Base-by-base conservation (phyloP, 2,888 invertebrate species). In the Lithosia quadra region DNA sequence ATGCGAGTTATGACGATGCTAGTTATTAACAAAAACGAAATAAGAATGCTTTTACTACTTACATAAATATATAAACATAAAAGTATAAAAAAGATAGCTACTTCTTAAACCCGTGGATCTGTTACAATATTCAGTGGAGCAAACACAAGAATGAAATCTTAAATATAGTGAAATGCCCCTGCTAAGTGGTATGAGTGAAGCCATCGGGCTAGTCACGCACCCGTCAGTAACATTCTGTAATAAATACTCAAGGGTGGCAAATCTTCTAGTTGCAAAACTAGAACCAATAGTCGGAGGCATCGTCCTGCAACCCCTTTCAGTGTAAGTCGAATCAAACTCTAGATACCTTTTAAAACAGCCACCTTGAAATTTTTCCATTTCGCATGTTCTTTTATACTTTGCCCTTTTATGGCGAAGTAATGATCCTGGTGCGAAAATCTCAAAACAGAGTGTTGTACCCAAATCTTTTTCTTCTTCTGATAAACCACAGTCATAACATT, bases 61-160 rank as follows among this genome's bases (percentile, higher is more conserved):
- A 62, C 4, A 33, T n/a, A n/a, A 43, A 49, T 28, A 62, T n/a
- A 49, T 62, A 43, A 49, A 0, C 2, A 62, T 49, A 28, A 62
- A 62, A n/a, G 43, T 21, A 49, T 28, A 62, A n/a, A 49, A 62
- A 33, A 62, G 7, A 53, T 15, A 18, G 18, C 33, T 62, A 64
- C 22, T 22, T 59, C 34, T 28, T 69, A 70, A 49, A 22, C n/a
- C 65, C 33, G 61, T 66, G 22, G 83, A 72, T 63, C 65, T 43
- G 75, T 91, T 92, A 71, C 91, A 91, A 49, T 83, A 88, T 39
- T 43, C 79, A 15, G 71, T 72, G 2, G 70, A 68, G 63, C 91
- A 91, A 15, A 91, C 89, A 71, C 92, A 92, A 0, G 88, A 91
- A 77, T 91, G 85, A 65, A 88, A 91, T 9, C 86, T 82, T 0